These are phyloP conservation scores for Dicrurus megarhynchus DNA, from an alignment of 2,113 vertebrate genomes.

Conservation along the genomic window DNA sequence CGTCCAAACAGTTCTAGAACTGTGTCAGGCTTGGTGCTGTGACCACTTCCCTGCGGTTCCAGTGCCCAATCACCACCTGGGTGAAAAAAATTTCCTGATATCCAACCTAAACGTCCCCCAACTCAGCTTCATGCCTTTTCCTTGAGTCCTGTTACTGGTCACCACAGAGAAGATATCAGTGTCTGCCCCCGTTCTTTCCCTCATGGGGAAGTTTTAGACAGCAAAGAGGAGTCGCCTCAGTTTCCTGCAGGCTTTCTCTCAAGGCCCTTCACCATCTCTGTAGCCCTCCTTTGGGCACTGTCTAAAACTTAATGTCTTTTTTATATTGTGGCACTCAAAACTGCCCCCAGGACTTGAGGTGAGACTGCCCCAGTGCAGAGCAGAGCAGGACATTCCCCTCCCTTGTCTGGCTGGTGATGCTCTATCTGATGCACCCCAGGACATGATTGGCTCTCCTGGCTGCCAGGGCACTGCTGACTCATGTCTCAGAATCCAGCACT, in stretches of 20 bases:
- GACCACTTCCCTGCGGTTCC: background rate
- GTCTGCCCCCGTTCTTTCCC: background rate
- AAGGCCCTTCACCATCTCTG: background rate
- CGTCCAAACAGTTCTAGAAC: fast-evolving
- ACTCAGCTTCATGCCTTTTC: background rate
- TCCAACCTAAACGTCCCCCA: background rate
- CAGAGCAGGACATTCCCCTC: background rate
- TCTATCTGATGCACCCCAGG: background rate
- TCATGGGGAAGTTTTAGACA: background rate
- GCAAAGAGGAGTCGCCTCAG: background rate
- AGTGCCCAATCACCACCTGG: background rate
- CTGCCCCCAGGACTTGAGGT: background rate
- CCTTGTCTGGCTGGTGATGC: fast-evolving
- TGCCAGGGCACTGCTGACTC: background rate
- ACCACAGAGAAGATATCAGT: background rate
- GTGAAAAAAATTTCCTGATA: background rate
- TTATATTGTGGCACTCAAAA: background rate
- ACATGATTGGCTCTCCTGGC: background rate
- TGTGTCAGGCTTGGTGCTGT: background rate
- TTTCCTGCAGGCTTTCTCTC: background rate
- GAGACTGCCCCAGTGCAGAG: background rate
- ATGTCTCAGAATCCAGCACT: background rate
- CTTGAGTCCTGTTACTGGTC: background rate
- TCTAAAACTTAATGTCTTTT: background rate
- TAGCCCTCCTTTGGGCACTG: background rate